Evolutionary conservation across 2,797 vertebrate genomes (phyloP), one percentile per base, ranked within the genome.

Genomic region (Australoheros facetus): DNA sequence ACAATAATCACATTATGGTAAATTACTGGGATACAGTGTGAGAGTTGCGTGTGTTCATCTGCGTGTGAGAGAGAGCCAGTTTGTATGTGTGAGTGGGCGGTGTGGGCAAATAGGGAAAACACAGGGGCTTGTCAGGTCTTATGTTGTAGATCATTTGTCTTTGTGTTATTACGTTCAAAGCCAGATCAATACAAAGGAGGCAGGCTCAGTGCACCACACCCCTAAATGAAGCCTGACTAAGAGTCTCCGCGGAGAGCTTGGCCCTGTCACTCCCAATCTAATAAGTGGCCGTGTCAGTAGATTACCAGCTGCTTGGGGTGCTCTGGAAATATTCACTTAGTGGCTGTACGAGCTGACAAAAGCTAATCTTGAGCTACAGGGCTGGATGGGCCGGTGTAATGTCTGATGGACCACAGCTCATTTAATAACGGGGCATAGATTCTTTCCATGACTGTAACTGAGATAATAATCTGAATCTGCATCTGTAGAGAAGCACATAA

Each of bases 81-180:
- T 62, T 78, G 71, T 70, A n/a, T 77, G 78, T 81, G 73, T 66
- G 80, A 82, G 92, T 87, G 83, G 83, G 86, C 76, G 59, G 83
- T 78, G 81, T 73, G 84, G 86, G 79, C 80, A 85, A 89, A 88
- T 56, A 75, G 84, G 85, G 78, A 86, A 85, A 88, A 88, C 75
- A 84, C 78, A 92, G 90, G 71, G 62, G 79, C 81, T 80, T 89
- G 92, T 91, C 94, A 87, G 88, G 48, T 90, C 83, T 76, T 13
- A 77, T 93, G 88, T 60, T 90, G 88, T 85, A 71, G 79, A 91
- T 89, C 91, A 88, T 96, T 93, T 91, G 88, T 95, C 94, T 94
- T 28, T 34, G 54, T 80, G 88, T 89, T 91, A 93, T 93, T 93
- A 87, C 56, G 76, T 85, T 79, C 87, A 87, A 79, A 91, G 84